Base-by-base conservation (phyloP, 2,888 invertebrate species). In the Drosophila imparisetae region DNA sequence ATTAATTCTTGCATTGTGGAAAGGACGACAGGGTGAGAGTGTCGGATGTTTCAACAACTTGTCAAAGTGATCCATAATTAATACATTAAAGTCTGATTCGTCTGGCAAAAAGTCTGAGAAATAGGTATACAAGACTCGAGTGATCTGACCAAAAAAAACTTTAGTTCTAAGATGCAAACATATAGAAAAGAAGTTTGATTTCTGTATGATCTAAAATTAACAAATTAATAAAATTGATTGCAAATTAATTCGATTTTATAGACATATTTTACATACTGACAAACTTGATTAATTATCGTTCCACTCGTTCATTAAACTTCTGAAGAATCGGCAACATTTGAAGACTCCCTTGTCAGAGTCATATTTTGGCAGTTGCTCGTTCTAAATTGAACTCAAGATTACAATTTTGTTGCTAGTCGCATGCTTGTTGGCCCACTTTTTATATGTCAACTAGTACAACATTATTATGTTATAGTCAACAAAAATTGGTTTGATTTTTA, bases 1-100 rank as follows among this genome's bases (percentile, higher is more conserved):
- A 84, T 84, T 84, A 86, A 84, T 77, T 86, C 66, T 64, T 67
- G 2, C 34, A 55, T 45, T 45, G n/a, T 40, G 50, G 32, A 29
- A 30, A 30, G 21, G 21, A 30, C 18, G 15, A 24, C 29, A 21
- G 34, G n/a, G 4, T 27, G 38, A 30, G 38, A 32, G 49, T 21
- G 18, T 4, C 18, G 18, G 24, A 24, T 50, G 18, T 8, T 38
- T 38, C 1, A n/a, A 57, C 10, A 4, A 42, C 21, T 24, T 32
- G 7, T 21, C 13, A 27, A 66, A 32, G 27, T 24, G 52, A 66
- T 57, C 24, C 27, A 52, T 58, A 36, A 68, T 58, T 55, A 52
- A 58, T 45, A 66, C 57, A 45, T 36, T 53, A 42, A 62, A 45
- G 30, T 30, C 30, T 30, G 24, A 24, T 21, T 30, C 8, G 21